Percentiles rank a stretch among this genome's conserved stretches.
phyloP scores from a whole-genome alignment of 2,797 vertebrate species.

The Sebastes alutus region DNA sequence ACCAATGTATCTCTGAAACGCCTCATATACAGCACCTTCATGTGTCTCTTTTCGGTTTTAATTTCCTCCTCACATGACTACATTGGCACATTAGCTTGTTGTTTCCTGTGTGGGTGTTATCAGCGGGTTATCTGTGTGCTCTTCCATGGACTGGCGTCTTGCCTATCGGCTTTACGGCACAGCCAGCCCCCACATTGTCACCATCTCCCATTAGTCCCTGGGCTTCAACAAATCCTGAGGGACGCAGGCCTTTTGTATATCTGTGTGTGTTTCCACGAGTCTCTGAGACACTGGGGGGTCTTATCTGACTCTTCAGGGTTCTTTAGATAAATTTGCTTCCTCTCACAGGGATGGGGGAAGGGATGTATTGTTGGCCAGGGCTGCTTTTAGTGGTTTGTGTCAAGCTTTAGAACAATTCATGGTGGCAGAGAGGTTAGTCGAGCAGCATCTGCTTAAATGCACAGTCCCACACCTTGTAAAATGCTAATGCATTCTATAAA shows the following conservation, averaged over 20 bases:
- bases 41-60: conserved; percentile 23
- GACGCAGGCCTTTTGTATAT: conserved; percentile 16
- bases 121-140: conserved; percentile 56
- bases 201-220: conserved; percentile 35
- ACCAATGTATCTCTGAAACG: not conserved
- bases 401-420: conserved; percentile 14
- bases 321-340: conserved; percentile 55
- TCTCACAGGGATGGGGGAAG: conserved; percentile 13
- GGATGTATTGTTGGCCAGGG: not conserved
- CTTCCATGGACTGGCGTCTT: conserved; percentile 46
- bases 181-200: conserved; percentile 47
- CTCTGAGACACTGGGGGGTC: conserved; percentile 30
- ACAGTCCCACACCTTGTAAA: conserved; percentile 42
- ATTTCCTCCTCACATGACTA: conserved; percentile 40
- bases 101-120: conserved; percentile 54
- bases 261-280: conserved; percentile 24
- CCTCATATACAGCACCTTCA: not conserved
- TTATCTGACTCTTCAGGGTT: conserved; percentile 67
- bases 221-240: conserved; percentile 45
- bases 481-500: conserved; percentile 57
- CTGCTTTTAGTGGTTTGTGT: conserved; percentile 39
- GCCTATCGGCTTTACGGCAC: conserved; percentile 65
- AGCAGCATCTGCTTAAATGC: conserved; percentile 42
- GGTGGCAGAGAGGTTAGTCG: conserved; percentile 27
- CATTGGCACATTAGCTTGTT: conserved; percentile 28